A percentile compares a stretch with the other conserved stretches of the same genome.
Conservation (phyloP, 2,797 vertebrate species). For the Clarias laeviceps region DNA sequence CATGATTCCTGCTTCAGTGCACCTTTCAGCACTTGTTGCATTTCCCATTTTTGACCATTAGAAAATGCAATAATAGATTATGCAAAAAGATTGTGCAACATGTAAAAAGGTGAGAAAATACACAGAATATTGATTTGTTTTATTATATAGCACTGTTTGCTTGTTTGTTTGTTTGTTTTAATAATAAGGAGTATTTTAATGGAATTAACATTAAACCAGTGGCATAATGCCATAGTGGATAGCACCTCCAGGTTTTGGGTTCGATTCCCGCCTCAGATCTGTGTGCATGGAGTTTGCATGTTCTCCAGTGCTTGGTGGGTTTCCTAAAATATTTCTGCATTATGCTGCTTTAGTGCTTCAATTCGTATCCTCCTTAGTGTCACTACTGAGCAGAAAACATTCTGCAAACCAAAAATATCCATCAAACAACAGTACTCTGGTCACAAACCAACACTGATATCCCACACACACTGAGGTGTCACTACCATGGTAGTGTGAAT, state of each 20-base stretch:
- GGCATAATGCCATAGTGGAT: neutral
- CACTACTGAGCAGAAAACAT: neutral
- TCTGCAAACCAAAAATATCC: neutral
- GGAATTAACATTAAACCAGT: neutral
- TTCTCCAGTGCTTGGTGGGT: too few relatives aligned
- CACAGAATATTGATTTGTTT: neutral
- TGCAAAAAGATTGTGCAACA: neutral
- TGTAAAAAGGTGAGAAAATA: neutral
- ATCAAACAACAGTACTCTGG: neutral
- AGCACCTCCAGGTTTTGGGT: too few relatives aligned
- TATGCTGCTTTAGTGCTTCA: neutral
- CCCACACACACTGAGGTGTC: neutral
- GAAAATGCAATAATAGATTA: neutral
- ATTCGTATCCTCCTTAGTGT: neutral
- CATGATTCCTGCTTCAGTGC: too few relatives aligned
- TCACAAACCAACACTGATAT: neutral
- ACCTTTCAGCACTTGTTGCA: neutral
- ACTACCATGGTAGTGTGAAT: neutral
- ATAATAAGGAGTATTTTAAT: neutral
- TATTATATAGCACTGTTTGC: neutral
- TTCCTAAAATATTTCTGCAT: neutral
- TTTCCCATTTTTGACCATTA: neutral
- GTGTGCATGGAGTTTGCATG: too few relatives aligned
- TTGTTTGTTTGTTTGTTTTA: neutral
- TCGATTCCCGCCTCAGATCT: too few relatives aligned